Base-by-base conservation (phyloP, 1,140 invertebrate genomes). In the Conus ventricosus region DNA sequence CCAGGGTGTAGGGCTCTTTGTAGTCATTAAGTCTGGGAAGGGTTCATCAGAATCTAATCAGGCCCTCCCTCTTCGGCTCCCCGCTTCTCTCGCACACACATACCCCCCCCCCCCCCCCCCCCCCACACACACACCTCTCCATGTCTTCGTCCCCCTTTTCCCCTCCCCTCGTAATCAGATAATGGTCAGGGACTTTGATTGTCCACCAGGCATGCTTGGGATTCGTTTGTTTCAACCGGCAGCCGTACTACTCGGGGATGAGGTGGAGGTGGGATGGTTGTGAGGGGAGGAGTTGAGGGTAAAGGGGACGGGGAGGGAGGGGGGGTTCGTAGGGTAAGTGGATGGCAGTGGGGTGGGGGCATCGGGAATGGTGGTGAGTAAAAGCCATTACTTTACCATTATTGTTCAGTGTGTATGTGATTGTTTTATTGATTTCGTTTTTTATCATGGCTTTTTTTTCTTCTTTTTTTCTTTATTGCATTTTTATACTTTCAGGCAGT, bases 21-120 rank as follows among this genome's bases (percentile, higher is more conserved):
- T 71, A 71, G 67, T 71, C 67, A 71, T 71, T 71, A 71, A n/a
- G 67, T 13, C 20, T 71, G 67, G 67, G 67, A 85, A 67, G 84
- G n/a, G 60, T 63, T 71, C 67, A 71, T 71, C 67, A 71, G 60
- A 71, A 85, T 85, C 57, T 20, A 67, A 85, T 39, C 60, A 27
- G 84, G 10, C 54, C 7, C 23, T 53, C 53, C 60, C 51, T n/a
- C 53, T 27, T 25, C 60, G 51, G 23, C 13, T 17, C 60, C 54
- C 23, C 67, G 7, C 13, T 71, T 71, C 67, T 17, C 23, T 71
- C 20, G 8, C 15, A 13, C 17, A 5, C 23, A 13, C 15, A 5
- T 71, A 17, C 20, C 13, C 20, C 13, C 67, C 67, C 17, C 67
- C 67, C 67, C 17, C 67, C 67, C 67, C 17, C 67, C 67, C 5